phyloP scores from a whole-genome alignment of 1,140 invertebrate genomes.

The Drosophila ficusphila region DNA sequence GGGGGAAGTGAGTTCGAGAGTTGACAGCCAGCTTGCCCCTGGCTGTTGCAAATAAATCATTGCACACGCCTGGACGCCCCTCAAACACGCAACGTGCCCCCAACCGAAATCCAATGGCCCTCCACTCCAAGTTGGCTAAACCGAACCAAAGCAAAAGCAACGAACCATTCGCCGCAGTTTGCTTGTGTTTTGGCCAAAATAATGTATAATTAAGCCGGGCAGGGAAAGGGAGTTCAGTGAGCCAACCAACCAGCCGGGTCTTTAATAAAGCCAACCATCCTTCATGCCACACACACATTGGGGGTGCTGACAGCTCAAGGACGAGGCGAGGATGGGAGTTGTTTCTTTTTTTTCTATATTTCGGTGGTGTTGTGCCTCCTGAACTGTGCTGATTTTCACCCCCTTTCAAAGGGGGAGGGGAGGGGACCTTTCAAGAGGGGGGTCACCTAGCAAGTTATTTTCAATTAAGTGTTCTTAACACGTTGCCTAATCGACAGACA shows the following conservation, averaged over 20 bases:
- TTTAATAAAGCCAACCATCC: constrained; percentile 55
- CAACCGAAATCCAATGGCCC: not conserved
- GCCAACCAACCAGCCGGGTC: constrained; percentile 10
- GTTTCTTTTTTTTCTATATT: no score
- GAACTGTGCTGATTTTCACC: constrained; percentile 4
- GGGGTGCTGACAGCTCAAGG: constrained; percentile 26
- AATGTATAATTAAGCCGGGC: constrained; percentile 56
- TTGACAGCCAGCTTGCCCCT: constrained; percentile 44
- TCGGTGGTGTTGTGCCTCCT: not conserved
- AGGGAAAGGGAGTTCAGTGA: constrained; percentile 21
- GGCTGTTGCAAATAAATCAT: constrained; percentile 58
- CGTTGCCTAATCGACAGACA: constrained; percentile 47
- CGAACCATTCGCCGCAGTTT: constrained; percentile 1
- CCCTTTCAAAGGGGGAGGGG: not conserved
- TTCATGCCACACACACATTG: constrained; percentile 38
- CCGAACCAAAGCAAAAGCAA: not conserved
- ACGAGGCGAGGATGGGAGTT: not conserved
- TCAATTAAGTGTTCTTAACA: constrained; percentile 56
- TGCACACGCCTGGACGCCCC: constrained; percentile 59
- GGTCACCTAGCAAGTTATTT: constrained; percentile 45
- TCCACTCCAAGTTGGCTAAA: constrained; percentile 1
- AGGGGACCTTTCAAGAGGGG: not conserved
- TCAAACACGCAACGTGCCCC: constrained; percentile 46
- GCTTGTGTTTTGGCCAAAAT: constrained; percentile 49
- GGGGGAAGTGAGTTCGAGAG: constrained; percentile 25